phyloP scores from a whole-genome alignment of 1,140 invertebrate species.

The Drosophila mayri region DNA sequence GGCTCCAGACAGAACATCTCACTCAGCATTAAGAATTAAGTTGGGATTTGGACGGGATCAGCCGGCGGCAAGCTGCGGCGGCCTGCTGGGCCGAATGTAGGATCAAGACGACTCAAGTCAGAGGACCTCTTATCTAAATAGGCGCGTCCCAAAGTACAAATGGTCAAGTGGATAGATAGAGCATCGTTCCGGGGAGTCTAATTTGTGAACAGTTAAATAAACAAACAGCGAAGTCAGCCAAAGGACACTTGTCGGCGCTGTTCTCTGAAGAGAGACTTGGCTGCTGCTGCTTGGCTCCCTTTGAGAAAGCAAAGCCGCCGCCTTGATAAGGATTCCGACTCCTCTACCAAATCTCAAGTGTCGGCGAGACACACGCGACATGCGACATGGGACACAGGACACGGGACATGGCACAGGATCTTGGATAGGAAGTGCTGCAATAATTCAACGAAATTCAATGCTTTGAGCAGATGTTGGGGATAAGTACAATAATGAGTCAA shows the following conservation, averaged over 20 bases:
- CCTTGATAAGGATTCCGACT: slow-evolving; percentile 51
- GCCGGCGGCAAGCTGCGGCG: slow-evolving; percentile 1
- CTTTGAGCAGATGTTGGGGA: slow-evolving; percentile 6
- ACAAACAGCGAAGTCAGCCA: slow-evolving; percentile 58
- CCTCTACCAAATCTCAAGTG: slow-evolving; percentile 37
- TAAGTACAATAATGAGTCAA: background rate
- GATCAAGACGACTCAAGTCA: too few species aligned
- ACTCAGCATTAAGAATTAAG: slow-evolving; percentile 58
- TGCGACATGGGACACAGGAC: slow-evolving; percentile 55
- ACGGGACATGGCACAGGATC: background rate
- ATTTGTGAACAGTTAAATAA: slow-evolving; percentile 83
- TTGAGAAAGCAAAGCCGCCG: slow-evolving; percentile 60
- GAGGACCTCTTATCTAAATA: slow-evolving; percentile 71
- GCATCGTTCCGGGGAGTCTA: slow-evolving; percentile 56
- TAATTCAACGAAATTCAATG: slow-evolving; percentile 39
- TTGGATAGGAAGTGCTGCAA: slow-evolving; percentile 41
- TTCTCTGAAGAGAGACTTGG: slow-evolving; percentile 48
- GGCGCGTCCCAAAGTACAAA: slow-evolving; percentile 80
- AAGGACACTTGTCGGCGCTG: slow-evolving; percentile 56
- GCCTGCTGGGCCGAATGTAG: slow-evolving; percentile 33
- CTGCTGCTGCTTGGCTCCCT: slow-evolving; percentile 17
- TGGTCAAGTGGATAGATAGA: slow-evolving; percentile 73
- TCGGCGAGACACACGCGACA: slow-evolving; percentile 59
- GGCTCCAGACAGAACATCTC: slow-evolving; percentile 50
- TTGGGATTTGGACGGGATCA: slow-evolving; percentile 37